These are phyloP conservation scores for Aphidoletes aphidimyza DNA, from an alignment of 2,888 invertebrate genomes.

Conservation along the genomic window DNA sequence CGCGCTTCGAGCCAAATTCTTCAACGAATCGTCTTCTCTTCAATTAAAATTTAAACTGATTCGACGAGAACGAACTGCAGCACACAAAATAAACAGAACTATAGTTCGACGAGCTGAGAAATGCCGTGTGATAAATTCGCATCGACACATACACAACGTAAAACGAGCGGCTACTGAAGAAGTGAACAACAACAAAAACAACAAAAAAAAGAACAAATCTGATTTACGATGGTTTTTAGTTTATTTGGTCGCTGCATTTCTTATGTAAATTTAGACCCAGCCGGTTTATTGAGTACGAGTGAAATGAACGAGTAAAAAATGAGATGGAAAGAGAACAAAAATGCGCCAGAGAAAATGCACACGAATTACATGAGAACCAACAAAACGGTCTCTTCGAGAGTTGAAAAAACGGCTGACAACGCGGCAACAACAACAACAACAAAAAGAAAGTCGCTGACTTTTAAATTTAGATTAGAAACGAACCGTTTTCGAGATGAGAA, in stretches of 20 bases:
- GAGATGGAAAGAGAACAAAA: not conserved
- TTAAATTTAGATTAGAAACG: conserved; percentile 51
- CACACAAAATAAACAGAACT: not conserved
- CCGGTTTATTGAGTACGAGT: not conserved
- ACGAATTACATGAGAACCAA: conserved; percentile 10
- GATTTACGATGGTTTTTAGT: conserved; percentile 15
- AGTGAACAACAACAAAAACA: not conserved
- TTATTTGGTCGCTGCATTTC: conserved; percentile 26
- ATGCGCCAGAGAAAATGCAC: conserved; percentile 28
- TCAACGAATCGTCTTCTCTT: conserved; percentile 41
- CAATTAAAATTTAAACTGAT: conserved; percentile 36
- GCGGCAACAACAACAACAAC: not conserved
- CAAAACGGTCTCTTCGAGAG: not conserved
- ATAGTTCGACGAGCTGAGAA: not conserved
- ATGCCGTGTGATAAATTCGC: not conserved
- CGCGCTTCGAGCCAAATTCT: not conserved
- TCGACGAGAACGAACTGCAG: not conserved
- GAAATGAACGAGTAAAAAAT: not conserved
- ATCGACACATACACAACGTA: too few species aligned
- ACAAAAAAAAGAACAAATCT: not conserved
- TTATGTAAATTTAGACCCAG: conserved; percentile 23
- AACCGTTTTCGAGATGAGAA: not conserved
- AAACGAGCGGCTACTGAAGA: conserved; percentile 38
- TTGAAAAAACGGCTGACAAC: not conserved
- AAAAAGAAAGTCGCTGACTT: conserved; percentile 1